Conservation (phyloP, 1,140 invertebrate species). For the Conus betulinus region DNA sequence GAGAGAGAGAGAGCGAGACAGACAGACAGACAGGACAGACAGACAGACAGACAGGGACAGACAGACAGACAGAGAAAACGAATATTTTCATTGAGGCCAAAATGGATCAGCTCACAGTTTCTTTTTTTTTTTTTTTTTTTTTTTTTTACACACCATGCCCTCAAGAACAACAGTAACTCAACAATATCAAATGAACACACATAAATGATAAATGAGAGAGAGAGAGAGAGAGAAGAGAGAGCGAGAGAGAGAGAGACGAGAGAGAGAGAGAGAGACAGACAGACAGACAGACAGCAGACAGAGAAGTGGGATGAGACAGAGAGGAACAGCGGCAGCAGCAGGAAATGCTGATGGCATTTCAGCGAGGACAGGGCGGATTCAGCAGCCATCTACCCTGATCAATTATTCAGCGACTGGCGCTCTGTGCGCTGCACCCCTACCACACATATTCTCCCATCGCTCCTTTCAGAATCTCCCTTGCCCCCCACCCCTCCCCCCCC, state of each 20-base stretch:
- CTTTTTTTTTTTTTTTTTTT: no score
- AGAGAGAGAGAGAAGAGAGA: slow-evolving; percentile 21
- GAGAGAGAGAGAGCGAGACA: slow-evolving; percentile 13
- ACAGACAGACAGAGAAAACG: background rate
- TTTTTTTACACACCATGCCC: no score
- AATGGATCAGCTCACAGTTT: no score
- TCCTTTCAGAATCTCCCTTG: no score
- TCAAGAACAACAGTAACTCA: no score
- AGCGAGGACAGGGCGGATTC: no score
- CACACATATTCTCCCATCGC: no score
- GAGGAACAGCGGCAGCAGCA: slow-evolving; percentile 21
- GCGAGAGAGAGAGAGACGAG: slow-evolving; percentile 21
- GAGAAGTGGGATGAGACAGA: background rate
- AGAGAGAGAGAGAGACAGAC: slow-evolving; percentile 4
- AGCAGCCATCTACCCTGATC: no score
- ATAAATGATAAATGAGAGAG: no score
- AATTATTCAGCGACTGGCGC: no score
- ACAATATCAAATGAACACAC: background rate
- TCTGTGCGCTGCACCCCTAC: no score
- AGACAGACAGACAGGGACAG: background rate
- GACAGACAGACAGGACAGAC: background rate
- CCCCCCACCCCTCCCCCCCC: no score
- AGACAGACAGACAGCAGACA: slow-evolving; percentile 9
- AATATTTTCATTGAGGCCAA: background rate
- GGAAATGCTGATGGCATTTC: background rate